Conservation (phyloP, 2,797 vertebrate genomes). For the Clarias platycephalus region DNA sequence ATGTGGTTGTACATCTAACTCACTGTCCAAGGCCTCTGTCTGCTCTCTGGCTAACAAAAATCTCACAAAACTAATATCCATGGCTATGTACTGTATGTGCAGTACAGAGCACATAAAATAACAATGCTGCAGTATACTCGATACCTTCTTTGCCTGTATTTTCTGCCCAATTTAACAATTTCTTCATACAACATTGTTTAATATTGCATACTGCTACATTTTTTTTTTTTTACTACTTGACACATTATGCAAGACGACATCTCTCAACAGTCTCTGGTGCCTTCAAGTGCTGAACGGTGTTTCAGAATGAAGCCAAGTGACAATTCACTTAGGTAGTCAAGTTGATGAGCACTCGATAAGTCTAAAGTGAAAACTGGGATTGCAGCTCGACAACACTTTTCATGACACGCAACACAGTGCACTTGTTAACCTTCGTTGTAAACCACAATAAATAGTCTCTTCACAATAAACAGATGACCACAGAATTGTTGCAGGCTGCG, state of each 20-base stretch:
- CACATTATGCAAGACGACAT: slow-evolving; percentile 18
- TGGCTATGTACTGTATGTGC: background rate
- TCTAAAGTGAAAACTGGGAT: slow-evolving; percentile 50
- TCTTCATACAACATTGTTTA: background rate
- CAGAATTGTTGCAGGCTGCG: slow-evolving; percentile 12
- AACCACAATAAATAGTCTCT: slow-evolving; percentile 36
- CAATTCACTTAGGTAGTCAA: slow-evolving; percentile 48
- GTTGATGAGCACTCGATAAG: slow-evolving; percentile 49
- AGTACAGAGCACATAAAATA: slow-evolving; percentile 4
- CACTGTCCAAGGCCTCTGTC: slow-evolving; percentile 32
- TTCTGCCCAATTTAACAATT: background rate
- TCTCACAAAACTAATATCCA: slow-evolving; percentile 23
- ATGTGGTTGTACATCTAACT: slow-evolving; percentile 31
- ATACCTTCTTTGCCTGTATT: background rate
- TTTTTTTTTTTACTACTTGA: slow-evolving; percentile 19
- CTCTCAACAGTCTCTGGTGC: slow-evolving; percentile 6
- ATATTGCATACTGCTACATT: background rate
- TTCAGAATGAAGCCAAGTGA: slow-evolving; percentile 43
- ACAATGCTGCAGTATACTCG: background rate
- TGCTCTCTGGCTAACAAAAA: background rate
- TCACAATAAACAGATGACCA: slow-evolving; percentile 25
- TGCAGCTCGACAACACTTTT: slow-evolving; percentile 47
- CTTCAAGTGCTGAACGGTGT: slow-evolving; percentile 34
- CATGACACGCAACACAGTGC: slow-evolving; percentile 37
- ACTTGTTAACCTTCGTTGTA: slow-evolving; percentile 52